phyloP scores from a whole-genome alignment of 2,113 vertebrate species.

The Hydrochoerus hydrochaeris region DNA sequence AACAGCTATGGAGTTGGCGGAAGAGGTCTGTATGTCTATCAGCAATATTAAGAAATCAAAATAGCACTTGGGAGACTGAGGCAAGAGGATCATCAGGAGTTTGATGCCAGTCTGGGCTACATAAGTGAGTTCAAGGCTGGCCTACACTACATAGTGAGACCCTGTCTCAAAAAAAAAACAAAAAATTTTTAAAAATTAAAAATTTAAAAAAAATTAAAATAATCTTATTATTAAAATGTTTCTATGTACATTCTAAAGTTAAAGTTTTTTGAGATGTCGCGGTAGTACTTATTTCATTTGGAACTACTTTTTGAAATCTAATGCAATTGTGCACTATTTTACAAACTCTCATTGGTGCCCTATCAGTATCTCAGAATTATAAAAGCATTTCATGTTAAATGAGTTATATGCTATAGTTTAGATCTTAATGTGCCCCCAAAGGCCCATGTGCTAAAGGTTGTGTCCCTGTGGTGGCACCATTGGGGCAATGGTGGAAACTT shows the following conservation, averaged over 20 bases:
- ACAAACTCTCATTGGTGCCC: background rate
- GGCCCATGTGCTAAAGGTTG: background rate
- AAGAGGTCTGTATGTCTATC: background rate
- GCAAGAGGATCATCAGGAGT: too few species aligned
- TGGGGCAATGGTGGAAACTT: background rate
- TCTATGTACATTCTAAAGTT: background rate
- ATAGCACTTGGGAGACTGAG: background rate
- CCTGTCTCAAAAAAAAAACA: too few species aligned
- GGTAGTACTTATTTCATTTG: slow-evolving; percentile 26
- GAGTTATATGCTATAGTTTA: background rate
- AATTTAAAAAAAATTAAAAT: background rate
- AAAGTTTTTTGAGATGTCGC: slow-evolving; percentile 18
- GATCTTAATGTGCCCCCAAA: background rate
- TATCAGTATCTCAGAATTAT: slow-evolving; percentile 23
- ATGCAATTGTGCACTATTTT: background rate
- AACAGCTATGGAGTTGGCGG: background rate
- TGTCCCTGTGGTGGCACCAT: background rate
- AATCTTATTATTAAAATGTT: background rate
- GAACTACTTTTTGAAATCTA: background rate
- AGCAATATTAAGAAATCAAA: slow-evolving; percentile 22
- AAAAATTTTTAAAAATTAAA: too few species aligned
- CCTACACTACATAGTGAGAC: too few species aligned
- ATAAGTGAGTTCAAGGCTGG: too few species aligned
- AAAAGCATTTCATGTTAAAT: slow-evolving; percentile 49
- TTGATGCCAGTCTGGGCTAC: too few species aligned